A percentile compares a stretch with the other conserved stretches of the same genome.
Conservation (phyloP, 2,888 invertebrate species). For the Ichneumon xanthorius region DNA sequence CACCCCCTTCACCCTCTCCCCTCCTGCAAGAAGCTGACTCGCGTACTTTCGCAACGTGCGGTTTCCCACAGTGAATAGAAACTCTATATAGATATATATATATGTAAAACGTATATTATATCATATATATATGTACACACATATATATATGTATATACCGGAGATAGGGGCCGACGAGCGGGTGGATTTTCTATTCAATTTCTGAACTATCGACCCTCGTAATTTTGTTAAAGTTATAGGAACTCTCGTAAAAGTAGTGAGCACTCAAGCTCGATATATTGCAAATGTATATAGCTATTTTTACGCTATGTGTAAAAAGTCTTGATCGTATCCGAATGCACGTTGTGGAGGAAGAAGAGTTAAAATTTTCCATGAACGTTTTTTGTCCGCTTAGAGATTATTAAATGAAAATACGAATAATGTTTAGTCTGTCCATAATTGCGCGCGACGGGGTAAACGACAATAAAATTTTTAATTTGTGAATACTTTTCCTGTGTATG, state of each 20-base stretch:
- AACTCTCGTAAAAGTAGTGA: conserved; percentile 27
- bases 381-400: not conserved
- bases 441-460: too few relatives aligned
- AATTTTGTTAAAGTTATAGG: conserved; percentile 53
- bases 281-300: not conserved
- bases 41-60: conserved; percentile 5
- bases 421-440: not conserved
- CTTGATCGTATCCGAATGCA: conserved; percentile 20
- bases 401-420: conserved; percentile 13
- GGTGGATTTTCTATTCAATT: conserved; percentile 62
- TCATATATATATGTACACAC: not conserved
- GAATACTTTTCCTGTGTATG: too few relatives aligned
- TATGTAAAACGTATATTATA: conserved; percentile 22
- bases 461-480: too few relatives aligned
- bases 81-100: not conserved
- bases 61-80: conserved; percentile 32
- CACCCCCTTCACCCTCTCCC: not conserved
- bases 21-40: not conserved
- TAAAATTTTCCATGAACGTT: conserved; percentile 3
- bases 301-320: conserved; percentile 6
- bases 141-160: not conserved
- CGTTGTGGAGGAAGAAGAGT: not conserved
- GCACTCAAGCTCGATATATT: conserved; percentile 13
- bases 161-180: conserved; percentile 12
- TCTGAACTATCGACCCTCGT: conserved; percentile 59